Evolutionary conservation across 2,888 invertebrate genomes (phyloP), one percentile per base, ranked within the genome.

Genomic region (Emmelina monodactyla): DNA sequence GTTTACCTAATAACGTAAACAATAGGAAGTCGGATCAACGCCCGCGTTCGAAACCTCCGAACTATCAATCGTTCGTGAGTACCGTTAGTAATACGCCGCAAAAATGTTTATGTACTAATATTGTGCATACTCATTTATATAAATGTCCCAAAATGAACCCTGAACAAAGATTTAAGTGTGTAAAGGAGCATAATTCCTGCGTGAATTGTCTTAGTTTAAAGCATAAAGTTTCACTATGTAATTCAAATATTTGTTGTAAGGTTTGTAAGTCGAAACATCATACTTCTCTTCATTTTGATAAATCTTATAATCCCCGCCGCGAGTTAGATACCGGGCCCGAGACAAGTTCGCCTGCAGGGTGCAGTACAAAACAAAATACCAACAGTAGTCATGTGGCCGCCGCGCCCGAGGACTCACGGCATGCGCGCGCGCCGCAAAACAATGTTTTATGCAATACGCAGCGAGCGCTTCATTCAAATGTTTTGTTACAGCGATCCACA

Each of bases 181-280:
- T 39, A 5, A 39, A 39, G 16, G 22, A 25, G 5, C 9, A 14
- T 2, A 31, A 33, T 14, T 30, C 25, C 2, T 34, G 32, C 37
- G 37, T 39, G 2, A 39, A 39, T 28, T 39, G 39, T 14, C 31
- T 39, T 6, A 39, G 39, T 14, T 14, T 32, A 19, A 33, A 28
- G 25, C 35, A 39, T 28, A 14, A 32, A 11, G 15, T 30, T 13
- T 33, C 28, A 9, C 22, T 22, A 16, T 38, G 37, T 11, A 31
- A 36, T 9, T 36, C 36, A 6, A 32, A 28, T 28, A 30, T 14
- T 7, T 1, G 11, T 3, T 36, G 36, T 14, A 32, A 22, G 6
- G 13, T 14, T 11, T 36, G 36, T 22, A 16, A 28, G 3, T 16
- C 9, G 4, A 32, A 29, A 13, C 36, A 36, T 32, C 36, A 36